phyloP scores from a whole-genome alignment of 2,888 invertebrate species.

The Morpho deidamia region DNA sequence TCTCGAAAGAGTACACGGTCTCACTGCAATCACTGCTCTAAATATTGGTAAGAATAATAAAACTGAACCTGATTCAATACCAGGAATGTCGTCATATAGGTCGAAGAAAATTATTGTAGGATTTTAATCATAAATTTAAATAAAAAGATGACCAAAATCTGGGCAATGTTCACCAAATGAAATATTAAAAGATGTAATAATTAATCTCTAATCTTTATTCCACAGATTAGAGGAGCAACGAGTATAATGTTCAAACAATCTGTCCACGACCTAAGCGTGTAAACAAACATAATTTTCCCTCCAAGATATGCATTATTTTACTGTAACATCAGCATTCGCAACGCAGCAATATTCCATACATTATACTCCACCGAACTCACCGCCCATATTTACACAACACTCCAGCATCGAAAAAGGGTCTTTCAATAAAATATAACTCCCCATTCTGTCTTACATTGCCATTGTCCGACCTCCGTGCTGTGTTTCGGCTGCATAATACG shows the following conservation, averaged over 20 bases:
- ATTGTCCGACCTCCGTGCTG: constrained; percentile 49
- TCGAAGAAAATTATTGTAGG: too few species aligned
- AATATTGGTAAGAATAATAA: too few species aligned
- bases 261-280: not conserved
- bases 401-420: constrained; percentile 66
- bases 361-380: constrained; percentile 52
- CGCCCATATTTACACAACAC: constrained; percentile 73
- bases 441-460: constrained; percentile 61
- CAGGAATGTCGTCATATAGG: too few species aligned
- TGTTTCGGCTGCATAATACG: constrained; percentile 53
- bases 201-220: too few species aligned
- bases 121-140: not conserved
- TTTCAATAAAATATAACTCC: constrained; percentile 76
- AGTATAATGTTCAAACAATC: constrained; percentile 1
- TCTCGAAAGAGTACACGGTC: too few species aligned
- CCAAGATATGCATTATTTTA: constrained; percentile 38
- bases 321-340: constrained; percentile 39
- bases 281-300: constrained; percentile 12
- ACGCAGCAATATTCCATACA: constrained; percentile 61
- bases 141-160: not conserved
- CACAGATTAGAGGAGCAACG: too few species aligned
- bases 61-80: too few species aligned
- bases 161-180: not conserved
- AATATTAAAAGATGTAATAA: too few species aligned
- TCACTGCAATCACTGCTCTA: too few species aligned